Evolutionary conservation across 2,888 invertebrate genomes (phyloP).

Genomic region (Phrixothrix hirtus): DNA sequence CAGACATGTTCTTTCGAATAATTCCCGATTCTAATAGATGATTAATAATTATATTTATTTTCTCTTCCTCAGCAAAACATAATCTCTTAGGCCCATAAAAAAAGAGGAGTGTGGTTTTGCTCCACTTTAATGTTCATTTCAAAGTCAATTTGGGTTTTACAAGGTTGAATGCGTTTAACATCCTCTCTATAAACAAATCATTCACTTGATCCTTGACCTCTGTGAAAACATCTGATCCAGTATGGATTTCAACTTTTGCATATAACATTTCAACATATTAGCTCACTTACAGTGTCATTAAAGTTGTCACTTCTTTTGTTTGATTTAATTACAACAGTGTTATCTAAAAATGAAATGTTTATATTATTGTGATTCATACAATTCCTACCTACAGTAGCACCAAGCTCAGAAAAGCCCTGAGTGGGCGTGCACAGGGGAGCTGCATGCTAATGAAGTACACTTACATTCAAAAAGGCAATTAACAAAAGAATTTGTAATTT

Average conservation of each 20-base stretch:
- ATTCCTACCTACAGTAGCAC: background rate
- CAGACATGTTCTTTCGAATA: constrained; percentile 4
- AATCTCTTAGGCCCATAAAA: no score
- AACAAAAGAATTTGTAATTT: no score
- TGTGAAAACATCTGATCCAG: background rate
- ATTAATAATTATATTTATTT: constrained; percentile 14
- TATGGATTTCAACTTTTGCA: background rate
- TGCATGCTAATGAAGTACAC: no score
- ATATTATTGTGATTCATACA: background rate
- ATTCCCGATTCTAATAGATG: no score
- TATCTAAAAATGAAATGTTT: no score
- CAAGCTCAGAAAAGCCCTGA: no score
- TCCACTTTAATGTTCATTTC: no score
- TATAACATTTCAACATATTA: no score
- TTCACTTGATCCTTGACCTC: background rate
- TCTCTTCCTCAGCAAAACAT: constrained; percentile 12
- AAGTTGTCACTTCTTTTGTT: background rate
- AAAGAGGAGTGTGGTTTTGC: background rate
- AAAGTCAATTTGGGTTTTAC: background rate
- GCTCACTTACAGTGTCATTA: background rate
- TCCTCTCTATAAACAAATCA: background rate
- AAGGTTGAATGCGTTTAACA: constrained; percentile 1
- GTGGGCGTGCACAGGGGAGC: no score
- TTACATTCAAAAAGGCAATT: no score
- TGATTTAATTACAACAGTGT: background rate